Base-by-base conservation (phyloP, 2,888 invertebrate species). In the Theodoxus fluviatilis region DNA sequence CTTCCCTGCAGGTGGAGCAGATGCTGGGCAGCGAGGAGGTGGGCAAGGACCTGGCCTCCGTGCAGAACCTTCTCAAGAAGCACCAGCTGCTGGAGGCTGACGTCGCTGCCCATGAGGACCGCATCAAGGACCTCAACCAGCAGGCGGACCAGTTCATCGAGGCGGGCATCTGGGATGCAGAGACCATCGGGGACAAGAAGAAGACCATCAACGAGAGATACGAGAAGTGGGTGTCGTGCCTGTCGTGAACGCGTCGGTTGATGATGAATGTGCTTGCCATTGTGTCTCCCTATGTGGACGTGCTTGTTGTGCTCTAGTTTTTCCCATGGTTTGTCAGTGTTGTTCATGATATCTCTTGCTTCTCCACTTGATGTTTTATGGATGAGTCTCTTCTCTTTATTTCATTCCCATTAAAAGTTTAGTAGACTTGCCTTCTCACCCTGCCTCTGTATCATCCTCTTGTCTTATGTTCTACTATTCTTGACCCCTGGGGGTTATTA, bases 11-110 rank as follows among this genome's bases (percentile, higher is more conserved):
- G 87, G 88, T 89, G 74, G 98, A 98, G 86, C 95, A 95, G 86
- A 89, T 98, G 75, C 88, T 98, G 80, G 95, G 95, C 2, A 95
- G 95, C 38, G 98, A 98, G 87, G 98, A 98, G 89, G 94, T 96
- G 63, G 98, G 98, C 75, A 98, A 98, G 88, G 99, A 99, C 89
- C 90, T 99, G 79, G 96, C 97, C 1, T 96, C 97, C 0, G 98
- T 98, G 35, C 98, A 99, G 90, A 98, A 99, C 88, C 90, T 99
- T 77, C 95, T 98, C 92, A 86, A 86, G 83, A 87, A 87, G 73
- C 98, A 98, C 88, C 97, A 98, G 88, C 90, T 99, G 72, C 95
- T 99, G 31, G 98, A 99, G 86, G 98, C 98, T 57, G 98, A 99
- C 87, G 96, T 99, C 83, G 79, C 81, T 82, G 96, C 98, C 0